Base-by-base conservation (phyloP, 2,888 invertebrate genomes). In the Ophion obscuratus region DNA sequence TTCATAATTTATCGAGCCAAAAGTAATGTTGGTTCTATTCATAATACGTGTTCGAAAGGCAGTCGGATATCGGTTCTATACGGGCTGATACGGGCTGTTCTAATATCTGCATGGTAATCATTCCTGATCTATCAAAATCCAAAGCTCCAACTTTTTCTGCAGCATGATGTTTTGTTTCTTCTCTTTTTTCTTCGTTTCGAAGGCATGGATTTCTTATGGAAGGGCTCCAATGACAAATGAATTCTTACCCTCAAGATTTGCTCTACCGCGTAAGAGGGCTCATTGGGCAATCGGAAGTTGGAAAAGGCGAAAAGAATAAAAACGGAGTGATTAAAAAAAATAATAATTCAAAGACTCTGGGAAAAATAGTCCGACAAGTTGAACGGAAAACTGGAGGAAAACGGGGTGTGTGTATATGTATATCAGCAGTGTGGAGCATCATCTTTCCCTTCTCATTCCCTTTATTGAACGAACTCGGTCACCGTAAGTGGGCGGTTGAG, bases 381-480 rank as follows among this genome's bases (percentile, higher is more conserved):
- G 27, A 62, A 74, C n/a, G 61, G 61, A 67, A 61, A 40, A 70
- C 40, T 59, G 59, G n/a, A 11, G 73, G 68, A 36, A 66, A 17
- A 57, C 53, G 53, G 53, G n/a, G 9, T 66, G 20, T 66, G 44
- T 40, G 36, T 57, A 67, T 24, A 77, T 67, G 53, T 59, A 68
- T 36, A n/a, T 31, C 59, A 79, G 66, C n/a, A n/a, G n/a, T n/a
- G 64, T 53, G 47, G 36, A 78, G 67, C 62, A 53, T 70, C 75
- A 64, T 53, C 47, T 75, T 70, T 80, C 78, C 66, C 82, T 79
- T 81, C 86, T 86, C 85, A 66, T 88, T 87, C 82, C 81, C 88
- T 88, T 87, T 89, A 88, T 90, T 84, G 88, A 88, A 89, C 89
- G 87, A 89, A 88, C 88, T 89, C 90, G 87, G 88, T 88, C 87